Conservation (phyloP, 1,140 invertebrate genomes). For the Zaprionus vittiger region DNA sequence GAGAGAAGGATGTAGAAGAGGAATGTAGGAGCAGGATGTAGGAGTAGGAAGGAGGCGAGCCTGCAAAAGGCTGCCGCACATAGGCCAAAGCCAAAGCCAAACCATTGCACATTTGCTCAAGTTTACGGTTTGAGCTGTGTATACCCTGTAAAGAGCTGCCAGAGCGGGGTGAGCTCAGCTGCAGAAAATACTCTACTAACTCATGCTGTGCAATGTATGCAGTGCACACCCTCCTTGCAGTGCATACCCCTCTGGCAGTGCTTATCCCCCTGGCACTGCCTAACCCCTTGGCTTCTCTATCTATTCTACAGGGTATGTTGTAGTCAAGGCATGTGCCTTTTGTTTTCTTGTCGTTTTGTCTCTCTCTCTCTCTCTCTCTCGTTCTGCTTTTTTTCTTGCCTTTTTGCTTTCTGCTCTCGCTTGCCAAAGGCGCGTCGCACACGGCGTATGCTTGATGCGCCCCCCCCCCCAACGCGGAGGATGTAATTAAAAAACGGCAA, state of each 20-base stretch:
- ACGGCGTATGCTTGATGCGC: conserved; percentile 29
- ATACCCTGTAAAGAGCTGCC: conserved; percentile 12
- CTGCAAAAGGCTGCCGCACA: conserved; percentile 37
- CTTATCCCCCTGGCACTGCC: too few species aligned
- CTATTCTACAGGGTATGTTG: conserved; percentile 12
- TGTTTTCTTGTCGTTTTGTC: conserved; percentile 10
- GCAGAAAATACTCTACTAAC: too few species aligned
- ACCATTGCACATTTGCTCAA: conserved; percentile 67
- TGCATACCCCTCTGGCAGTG: too few species aligned
- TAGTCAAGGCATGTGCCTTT: conserved; percentile 17
- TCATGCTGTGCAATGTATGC: too few species aligned
- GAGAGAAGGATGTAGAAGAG: neutral
- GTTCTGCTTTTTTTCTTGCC: conserved; percentile 5
- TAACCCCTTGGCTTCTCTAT: too few species aligned
- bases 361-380: neutral
- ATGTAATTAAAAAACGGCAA: conserved; percentile 78
- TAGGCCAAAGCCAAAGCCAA: conserved; percentile 73
- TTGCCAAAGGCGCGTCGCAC: conserved; percentile 41
- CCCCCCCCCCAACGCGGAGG: conserved; percentile 36
- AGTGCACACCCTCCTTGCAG: too few species aligned
- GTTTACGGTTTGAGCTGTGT: conserved; percentile 59
- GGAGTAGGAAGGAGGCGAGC: neutral
- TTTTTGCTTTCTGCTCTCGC: conserved; percentile 7
- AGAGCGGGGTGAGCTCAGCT: too few species aligned
- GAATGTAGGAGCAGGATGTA: too few species aligned